phyloP scores from a whole-genome alignment of 2,797 vertebrate species.

The Poeciliopsis presidionis region DNA sequence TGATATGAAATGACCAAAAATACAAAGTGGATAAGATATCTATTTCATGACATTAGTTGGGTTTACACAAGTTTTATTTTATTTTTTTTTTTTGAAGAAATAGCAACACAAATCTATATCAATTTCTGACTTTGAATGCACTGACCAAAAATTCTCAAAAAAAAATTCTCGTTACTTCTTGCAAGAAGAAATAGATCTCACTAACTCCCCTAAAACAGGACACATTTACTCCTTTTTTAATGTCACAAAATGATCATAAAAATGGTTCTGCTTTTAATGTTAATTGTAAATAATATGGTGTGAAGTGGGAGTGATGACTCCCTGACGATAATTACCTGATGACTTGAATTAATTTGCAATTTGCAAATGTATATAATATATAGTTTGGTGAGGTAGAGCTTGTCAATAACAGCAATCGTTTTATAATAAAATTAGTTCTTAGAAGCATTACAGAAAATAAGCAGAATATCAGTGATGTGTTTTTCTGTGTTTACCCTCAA shows the following conservation, averaged over 20 bases:
- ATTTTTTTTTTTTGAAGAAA: background rate
- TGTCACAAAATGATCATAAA: background rate
- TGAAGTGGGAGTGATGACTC: background rate
- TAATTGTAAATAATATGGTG: background rate
- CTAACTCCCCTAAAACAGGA: background rate
- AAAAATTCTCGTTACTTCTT: background rate
- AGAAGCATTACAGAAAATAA: background rate
- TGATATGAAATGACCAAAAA: background rate
- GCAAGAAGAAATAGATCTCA: background rate
- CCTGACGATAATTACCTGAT: background rate
- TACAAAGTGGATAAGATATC: background rate
- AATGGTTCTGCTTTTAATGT: background rate
- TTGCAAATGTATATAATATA: conserved; percentile 34
- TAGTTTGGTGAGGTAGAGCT: conserved; percentile 38
- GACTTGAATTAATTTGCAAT: background rate
- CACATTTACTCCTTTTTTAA: background rate
- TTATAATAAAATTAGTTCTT: background rate
- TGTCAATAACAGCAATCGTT: conserved; percentile 26
- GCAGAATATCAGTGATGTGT: background rate
- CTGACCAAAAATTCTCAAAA: background rate
- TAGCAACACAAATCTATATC: background rate
- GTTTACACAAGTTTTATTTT: background rate
- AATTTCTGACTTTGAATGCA: background rate
- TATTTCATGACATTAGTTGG: background rate
- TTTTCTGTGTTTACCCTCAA: conserved; percentile 5